Conservation (phyloP, 1,140 invertebrate genomes). For the Caenorhabditis briggsae region DNA sequence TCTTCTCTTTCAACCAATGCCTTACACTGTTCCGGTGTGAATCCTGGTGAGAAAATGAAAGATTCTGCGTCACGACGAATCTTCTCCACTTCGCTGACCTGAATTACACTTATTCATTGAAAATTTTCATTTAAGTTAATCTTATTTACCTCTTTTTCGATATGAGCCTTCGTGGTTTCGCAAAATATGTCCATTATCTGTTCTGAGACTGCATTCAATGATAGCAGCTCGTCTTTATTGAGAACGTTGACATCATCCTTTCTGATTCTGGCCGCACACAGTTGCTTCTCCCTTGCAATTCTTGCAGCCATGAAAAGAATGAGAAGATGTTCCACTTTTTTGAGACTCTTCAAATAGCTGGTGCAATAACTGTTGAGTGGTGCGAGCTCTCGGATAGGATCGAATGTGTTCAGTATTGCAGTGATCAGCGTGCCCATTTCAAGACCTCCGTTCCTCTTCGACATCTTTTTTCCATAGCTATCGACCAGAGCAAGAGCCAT, state of each 20-base stretch:
- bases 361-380: background rate
- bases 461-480: conserved; percentile 43
- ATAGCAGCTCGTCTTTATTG: background rate
- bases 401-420: conserved; percentile 22
- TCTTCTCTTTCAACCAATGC: conserved; percentile 20
- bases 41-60: conserved; percentile 5
- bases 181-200: conserved; percentile 25
- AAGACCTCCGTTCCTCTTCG: background rate
- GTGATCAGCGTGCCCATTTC: conserved; percentile 4
- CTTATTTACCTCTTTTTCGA: background rate
- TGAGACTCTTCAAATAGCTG: conserved; percentile 5
- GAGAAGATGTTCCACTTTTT: conserved; percentile 2
- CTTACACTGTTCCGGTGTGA: background rate
- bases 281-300: conserved; percentile 29
- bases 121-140: background rate
- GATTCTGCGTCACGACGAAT: background rate
- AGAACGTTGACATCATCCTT: background rate
- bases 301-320: conserved; percentile 27
- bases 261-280: background rate
- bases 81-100: conserved; percentile 5
- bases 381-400: conserved; percentile 1
- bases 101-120: background rate
- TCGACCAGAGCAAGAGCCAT: conserved; percentile 34
- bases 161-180: conserved; percentile 16
- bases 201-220: conserved; percentile 10